These are phyloP conservation scores for Luscinia luscinia DNA, from an alignment of 2,797 vertebrate species.

Conservation along the genomic window DNA sequence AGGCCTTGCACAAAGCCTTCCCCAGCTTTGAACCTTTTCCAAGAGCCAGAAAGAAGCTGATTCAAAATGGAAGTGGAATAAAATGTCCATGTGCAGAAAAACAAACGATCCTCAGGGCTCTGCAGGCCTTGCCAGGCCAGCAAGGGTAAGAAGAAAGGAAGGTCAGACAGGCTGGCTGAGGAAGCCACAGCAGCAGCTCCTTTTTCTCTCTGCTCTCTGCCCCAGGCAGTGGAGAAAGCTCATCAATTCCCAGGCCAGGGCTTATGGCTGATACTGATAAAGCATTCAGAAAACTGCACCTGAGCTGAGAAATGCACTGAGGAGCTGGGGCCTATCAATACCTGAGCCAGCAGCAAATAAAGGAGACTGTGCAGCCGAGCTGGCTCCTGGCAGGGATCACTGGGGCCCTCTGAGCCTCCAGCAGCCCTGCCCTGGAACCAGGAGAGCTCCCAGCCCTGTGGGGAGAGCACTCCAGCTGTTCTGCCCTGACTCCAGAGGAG, in stretches of 20 bases:
- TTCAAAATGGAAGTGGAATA: not conserved
- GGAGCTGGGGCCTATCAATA: not conserved
- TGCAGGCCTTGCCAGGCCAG: not conserved
- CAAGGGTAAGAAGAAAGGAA: slow-evolving; percentile 18
- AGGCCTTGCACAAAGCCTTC: not conserved
- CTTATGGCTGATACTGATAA: not conserved
- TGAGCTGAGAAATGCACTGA: not conserved
- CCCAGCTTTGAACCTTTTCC: not conserved
- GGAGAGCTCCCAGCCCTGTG: not conserved
- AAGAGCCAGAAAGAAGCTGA: not conserved
- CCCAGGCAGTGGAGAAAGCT: not conserved
- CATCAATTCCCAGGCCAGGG: slow-evolving; percentile 5
- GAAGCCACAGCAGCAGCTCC: not conserved
- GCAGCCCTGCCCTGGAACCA: not conserved
- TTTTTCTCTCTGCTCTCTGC: not conserved
- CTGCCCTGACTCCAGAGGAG: not conserved
- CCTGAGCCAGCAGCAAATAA: not conserved
- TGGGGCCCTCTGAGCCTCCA: not conserved
- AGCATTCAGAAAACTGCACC: not conserved
- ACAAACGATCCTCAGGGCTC: not conserved
- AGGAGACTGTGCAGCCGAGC: fast-evolving
- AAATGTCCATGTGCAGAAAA: not conserved
- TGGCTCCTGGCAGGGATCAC: not conserved
- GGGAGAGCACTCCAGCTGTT: not conserved
- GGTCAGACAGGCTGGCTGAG: not conserved